phyloP scores from a whole-genome alignment of 2,888 invertebrate genomes.

The Drosophila birchii region DNA sequence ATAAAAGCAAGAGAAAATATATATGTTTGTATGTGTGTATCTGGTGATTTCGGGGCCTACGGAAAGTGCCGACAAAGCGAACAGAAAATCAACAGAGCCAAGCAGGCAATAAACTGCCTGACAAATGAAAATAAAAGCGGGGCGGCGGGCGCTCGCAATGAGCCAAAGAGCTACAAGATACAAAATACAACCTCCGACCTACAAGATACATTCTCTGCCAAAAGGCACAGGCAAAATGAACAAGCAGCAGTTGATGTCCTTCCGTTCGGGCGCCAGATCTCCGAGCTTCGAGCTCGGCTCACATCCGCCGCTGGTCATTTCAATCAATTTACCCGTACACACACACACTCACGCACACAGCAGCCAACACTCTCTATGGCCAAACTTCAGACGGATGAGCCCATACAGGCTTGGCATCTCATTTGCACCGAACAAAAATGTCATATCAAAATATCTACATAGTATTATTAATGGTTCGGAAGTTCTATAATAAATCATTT shows the following conservation, averaged over 20 bases:
- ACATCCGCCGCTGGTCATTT: conserved; percentile 81
- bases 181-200: conserved; percentile 42
- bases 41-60: conserved; percentile 30
- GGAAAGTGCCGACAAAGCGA: conserved; percentile 59
- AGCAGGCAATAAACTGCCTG: conserved; percentile 60
- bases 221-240: conserved; percentile 29
- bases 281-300: conserved; percentile 31
- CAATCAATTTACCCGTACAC: conserved; percentile 74
- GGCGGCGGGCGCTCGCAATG: conserved; percentile 42
- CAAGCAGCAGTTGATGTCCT: conserved; percentile 51
- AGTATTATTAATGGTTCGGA: neutral
- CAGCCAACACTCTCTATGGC: conserved; percentile 15
- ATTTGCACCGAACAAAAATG: conserved; percentile 20
- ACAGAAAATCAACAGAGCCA: conserved; percentile 61
- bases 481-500: no score
- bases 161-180: conserved; percentile 45
- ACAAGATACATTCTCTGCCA: conserved; percentile 44
- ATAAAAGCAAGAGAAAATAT: conserved; percentile 15
- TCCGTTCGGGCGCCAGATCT: conserved; percentile 51
- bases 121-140: conserved; percentile 53
- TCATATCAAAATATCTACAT: neutral
- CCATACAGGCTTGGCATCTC: conserved; percentile 18
- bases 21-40: conserved; percentile 5
- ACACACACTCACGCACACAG: conserved; percentile 8
- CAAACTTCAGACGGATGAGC: conserved; percentile 38